phyloP scores from a whole-genome alignment of 2,113 vertebrate species.

The Hipposideros armiger region DNA sequence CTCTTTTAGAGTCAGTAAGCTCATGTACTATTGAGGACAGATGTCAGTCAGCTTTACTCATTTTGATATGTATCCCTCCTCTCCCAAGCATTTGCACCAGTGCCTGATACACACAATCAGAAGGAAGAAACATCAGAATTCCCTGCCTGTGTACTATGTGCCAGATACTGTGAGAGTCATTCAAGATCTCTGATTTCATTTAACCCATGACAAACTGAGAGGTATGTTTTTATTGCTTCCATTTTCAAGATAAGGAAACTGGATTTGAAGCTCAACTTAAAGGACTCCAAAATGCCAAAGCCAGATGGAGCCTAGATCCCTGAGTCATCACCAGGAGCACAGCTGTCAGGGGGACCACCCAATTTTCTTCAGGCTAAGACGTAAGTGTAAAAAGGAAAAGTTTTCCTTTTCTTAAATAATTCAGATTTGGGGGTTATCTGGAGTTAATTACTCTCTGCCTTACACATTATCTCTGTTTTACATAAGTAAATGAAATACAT shows the following conservation, averaged over 20 bases:
- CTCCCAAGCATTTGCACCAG: fast-evolving
- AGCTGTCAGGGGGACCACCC: not conserved
- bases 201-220: not conserved
- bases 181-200: not conserved
- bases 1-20: not conserved
- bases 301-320: not conserved
- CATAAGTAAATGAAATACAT: not conserved
- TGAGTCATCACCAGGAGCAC: not conserved
- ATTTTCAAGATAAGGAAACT: not conserved
- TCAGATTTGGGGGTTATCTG: not conserved
- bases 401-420: not conserved
- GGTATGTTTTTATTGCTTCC: not conserved
- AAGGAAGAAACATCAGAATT: not conserved
- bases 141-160: not conserved
- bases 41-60: not conserved
- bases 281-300: not conserved
- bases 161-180: not conserved
- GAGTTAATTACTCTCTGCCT: not conserved
- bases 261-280: not conserved
- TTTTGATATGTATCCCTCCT: not conserved
- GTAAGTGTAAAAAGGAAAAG: not conserved
- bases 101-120: not conserved
- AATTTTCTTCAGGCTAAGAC: not conserved
- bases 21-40: not conserved
- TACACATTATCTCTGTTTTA: not conserved